Evolutionary conservation across 2,888 invertebrate genomes (phyloP), one percentile per base, ranked within the genome.

Genomic region (Orthosia cruda): DNA sequence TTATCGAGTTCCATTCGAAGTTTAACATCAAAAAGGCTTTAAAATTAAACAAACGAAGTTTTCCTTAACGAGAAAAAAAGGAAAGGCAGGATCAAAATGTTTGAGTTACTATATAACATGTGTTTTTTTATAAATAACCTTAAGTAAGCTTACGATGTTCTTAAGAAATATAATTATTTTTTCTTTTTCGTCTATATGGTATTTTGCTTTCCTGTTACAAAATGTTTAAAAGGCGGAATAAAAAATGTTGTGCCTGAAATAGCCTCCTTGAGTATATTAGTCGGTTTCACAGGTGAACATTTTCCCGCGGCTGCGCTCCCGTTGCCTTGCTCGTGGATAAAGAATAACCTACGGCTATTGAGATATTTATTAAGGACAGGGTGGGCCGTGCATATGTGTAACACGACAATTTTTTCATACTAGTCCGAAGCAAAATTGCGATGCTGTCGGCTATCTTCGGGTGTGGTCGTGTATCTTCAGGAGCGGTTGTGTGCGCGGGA

Each of bases 1-100:
- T 94, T 94, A 92, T 92, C 84, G 90, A 89, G 90, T 87, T 88
- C 87, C 79, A 81, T 77, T 65, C 63, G 67, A 91, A 91, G 85
- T 90, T 91, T 88, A 66, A 83, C 87, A 88, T 90, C 89, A 91
- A 91, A 90, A 91, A 81, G 64, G 70, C 52, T 76, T 81, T 76
- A 69, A 81, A 80, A 80, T 70, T 54, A 71, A 58, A 74, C 71
- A 83, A 75, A 80, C 59, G 59, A 80, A 76, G 72, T 77, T 82
- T 77, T 71, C 54, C 50, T 77, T 73, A 69, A 71, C 32, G 63
- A 71, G 55, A 26, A 63, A 57, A 69, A 45, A 16, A 32, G n/a
- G 9, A 63, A 71, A 63, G 45, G 26, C 20, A 49, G 9, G 20
- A 50, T 59, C 7, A 32, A 40, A 66, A 67, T 77, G n/a, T 72